Conservation (phyloP, 2,113 vertebrate genomes). For the Aspidoscelis tigris region DNA sequence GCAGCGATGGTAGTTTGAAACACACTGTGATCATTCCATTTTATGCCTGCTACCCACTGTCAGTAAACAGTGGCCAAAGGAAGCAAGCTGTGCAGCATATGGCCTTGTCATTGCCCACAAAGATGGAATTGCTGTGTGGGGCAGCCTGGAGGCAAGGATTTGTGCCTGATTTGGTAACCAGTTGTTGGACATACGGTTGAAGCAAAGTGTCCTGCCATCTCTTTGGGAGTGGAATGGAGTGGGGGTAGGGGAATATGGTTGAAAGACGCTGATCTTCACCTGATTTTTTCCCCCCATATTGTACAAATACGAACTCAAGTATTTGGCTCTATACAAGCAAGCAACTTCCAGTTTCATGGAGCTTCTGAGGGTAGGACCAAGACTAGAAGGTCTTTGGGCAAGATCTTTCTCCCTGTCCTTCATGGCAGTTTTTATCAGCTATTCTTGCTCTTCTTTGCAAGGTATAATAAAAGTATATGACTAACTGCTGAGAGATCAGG, state of each 20-base stretch:
- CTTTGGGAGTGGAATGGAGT: not conserved
- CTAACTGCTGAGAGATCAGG: too few species aligned
- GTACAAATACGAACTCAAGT: not conserved
- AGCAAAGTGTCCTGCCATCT: slow-evolving; percentile 3
- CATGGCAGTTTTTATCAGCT: too few species aligned
- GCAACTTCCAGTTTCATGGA: not conserved
- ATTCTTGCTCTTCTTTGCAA: too few species aligned
- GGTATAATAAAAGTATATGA: too few species aligned
- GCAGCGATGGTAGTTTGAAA: slow-evolving; percentile 10
- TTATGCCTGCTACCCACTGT: slow-evolving; percentile 4
- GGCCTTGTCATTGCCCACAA: not conserved
- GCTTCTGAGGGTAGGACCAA: not conserved
- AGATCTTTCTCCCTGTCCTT: too few species aligned
- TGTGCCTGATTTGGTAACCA: not conserved
- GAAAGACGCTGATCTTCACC: not conserved
- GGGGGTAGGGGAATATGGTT: not conserved
- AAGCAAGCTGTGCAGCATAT: slow-evolving; percentile 17
- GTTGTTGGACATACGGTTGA: slow-evolving; percentile 10
- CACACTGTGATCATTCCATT: slow-evolving; percentile 20
- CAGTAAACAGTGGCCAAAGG: slow-evolving; percentile 10
- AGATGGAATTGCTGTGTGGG: rapidly evolving
- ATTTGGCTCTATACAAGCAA: not conserved
- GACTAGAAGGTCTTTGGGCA: not conserved
- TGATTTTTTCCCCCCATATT: not conserved
- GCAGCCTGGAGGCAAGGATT: not conserved